Evolutionary conservation across 2,797 vertebrate genomes (phyloP), one percentile per base, ranked within the genome.

Genomic region (Premnoplex brunnescens): DNA sequence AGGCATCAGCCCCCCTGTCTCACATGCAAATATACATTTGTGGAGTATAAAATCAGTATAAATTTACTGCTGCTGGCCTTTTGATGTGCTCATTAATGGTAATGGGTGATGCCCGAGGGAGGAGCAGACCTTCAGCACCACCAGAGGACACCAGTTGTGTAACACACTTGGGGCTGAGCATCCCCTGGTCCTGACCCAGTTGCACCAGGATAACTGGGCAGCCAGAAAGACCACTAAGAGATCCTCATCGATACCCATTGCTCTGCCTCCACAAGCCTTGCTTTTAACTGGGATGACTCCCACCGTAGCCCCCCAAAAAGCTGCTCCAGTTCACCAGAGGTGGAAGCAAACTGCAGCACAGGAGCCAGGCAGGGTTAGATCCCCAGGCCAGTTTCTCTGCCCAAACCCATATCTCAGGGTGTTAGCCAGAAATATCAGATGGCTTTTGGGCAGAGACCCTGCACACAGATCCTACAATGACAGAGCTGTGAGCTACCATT

Each of bases 11-110:
- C 56, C 28, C 58, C 58, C 18, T 9, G 7, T 28, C 49, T 34
- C 20, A 41, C 34, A 60, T 37, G 69, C 36, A 88, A 95, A 91
- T 84, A 80, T 44, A 15, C 69, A 62, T 18, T 78, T 20, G 20
- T 7, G n/a, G 20, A 14, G 72, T 34, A 59, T 6, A 41, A 86
- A 89, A 89, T 22, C 78, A 81, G 14, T 39, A 5, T 3, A 32
- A 19, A 54, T 54, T 18, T 83, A 34, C 44, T 87, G 36, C 43
- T 73, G 12, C 48, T 17, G 67, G 56, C 8, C 24, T 63, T 93
- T 66, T 75, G 92, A 93, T 81, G 78, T 55, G 43, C 87, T 95
- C 89, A 49, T 83, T 72, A 72, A 74, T 51, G 60, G 68, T 16
- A 60, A 58, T 30, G 55, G 60, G 68, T 18, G 68, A 58, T 30